phyloP scores from a whole-genome alignment of 2,888 invertebrate genomes.

The Cheiracanthium punctorium region DNA sequence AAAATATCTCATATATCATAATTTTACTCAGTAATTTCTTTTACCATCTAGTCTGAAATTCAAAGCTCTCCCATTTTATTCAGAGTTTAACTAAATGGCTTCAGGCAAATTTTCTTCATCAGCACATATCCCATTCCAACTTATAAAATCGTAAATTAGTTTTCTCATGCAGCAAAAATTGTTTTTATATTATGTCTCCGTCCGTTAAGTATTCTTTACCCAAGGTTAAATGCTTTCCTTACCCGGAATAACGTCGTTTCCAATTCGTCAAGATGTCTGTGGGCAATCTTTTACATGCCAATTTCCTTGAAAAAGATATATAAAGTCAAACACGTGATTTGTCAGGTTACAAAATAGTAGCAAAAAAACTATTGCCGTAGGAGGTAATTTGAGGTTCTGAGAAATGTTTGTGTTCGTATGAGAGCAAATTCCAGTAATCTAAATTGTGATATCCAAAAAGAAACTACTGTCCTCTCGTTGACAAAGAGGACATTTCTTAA shows the following conservation, averaged over 20 bases:
- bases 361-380: background rate
- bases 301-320: conserved; percentile 11
- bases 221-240: background rate
- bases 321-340: conserved; percentile 28
- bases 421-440: conserved; percentile 17
- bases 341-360: conserved; percentile 1
- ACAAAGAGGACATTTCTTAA: too few relatives aligned
- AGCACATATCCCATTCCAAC: too few relatives aligned
- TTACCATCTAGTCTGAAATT: too few relatives aligned
- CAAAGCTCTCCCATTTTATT: too few relatives aligned
- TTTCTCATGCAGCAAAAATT: too few relatives aligned
- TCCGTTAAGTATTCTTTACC: background rate
- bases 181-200: too few relatives aligned
- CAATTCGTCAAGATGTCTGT: conserved; percentile 7
- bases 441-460: conserved; percentile 19
- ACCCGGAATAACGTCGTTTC: background rate
- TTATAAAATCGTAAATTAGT: too few relatives aligned
- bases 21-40: too few relatives aligned
- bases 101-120: too few relatives aligned
- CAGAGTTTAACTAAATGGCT: too few relatives aligned
- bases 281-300: conserved; percentile 13
- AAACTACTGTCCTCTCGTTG: background rate
- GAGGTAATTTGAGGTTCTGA: conserved; percentile 30
- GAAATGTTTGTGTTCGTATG: background rate
- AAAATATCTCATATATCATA: too few relatives aligned